Percentiles rank a stretch among this genome's conserved stretches.
Conservation (phyloP, 2,113 vertebrate species). For the Pterocles burchelli region DNA sequence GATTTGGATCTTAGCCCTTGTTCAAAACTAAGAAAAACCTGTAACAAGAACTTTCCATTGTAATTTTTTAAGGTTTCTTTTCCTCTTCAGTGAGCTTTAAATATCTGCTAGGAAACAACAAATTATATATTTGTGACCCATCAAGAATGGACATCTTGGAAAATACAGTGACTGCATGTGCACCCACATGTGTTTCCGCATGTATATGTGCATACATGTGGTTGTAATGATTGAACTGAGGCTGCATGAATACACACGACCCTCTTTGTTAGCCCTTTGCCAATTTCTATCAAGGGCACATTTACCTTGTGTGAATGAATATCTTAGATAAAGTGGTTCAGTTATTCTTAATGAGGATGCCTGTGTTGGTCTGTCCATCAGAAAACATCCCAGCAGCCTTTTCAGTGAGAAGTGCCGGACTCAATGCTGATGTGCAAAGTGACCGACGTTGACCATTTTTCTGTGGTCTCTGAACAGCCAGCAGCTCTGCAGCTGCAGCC, state of each 20-base stretch:
- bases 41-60: neutral
- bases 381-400: neutral
- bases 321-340: neutral
- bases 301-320: neutral
- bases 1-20: constrained; percentile 45
- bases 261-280: neutral
- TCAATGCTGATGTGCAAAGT: neutral
- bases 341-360: neutral
- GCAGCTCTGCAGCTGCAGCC: neutral
- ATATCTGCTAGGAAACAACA: neutral
- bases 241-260: neutral
- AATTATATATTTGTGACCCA: neutral
- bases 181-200: accelerated
- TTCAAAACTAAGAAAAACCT: constrained; percentile 37
- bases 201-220: neutral
- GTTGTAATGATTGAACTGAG: neutral
- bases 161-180: neutral
- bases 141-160: neutral
- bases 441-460: neutral
- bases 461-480: neutral
- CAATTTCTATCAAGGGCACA: accelerated
- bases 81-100: neutral
- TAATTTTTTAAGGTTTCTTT: neutral
- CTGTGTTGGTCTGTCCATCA: neutral
- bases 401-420: accelerated